Conservation (phyloP, 1,140 invertebrate species). For the Drosophila bipectinata region DNA sequence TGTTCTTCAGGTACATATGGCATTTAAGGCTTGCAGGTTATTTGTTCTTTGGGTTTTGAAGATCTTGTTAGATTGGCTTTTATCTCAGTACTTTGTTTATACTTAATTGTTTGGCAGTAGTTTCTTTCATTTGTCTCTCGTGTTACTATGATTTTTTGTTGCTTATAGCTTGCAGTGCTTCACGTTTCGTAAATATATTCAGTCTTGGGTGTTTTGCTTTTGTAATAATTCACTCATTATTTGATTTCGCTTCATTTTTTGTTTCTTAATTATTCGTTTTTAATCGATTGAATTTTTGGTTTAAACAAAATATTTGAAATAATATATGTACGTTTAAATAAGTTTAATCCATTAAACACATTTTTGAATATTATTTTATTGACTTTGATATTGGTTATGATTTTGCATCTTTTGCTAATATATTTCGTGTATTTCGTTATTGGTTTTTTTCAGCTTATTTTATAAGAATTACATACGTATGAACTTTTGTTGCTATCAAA, state of each 20-base stretch:
- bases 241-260: slow-evolving; percentile 33
- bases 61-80: slow-evolving; percentile 11
- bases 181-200: slow-evolving; percentile 27
- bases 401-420: slow-evolving; percentile 74
- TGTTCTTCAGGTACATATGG: slow-evolving; percentile 41
- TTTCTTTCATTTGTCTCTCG: slow-evolving; percentile 30
- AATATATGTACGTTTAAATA: slow-evolving; percentile 73
- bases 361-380: slow-evolving; percentile 82
- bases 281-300: slow-evolving; percentile 47
- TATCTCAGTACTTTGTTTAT: slow-evolving; percentile 18
- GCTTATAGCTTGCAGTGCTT: slow-evolving; percentile 13
- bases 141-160: slow-evolving; percentile 3
- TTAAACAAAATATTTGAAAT: slow-evolving; percentile 75
- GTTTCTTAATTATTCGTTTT: slow-evolving; percentile 54
- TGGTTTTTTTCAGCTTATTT: slow-evolving; percentile 61
- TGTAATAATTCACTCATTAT: slow-evolving; percentile 25
- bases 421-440: slow-evolving; percentile 69
- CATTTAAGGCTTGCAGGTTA: slow-evolving; percentile 16
- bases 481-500: slow-evolving; percentile 49
- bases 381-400: slow-evolving; percentile 74
- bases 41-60: slow-evolving; percentile 21
- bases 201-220: slow-evolving; percentile 20
- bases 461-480: slow-evolving; percentile 65
- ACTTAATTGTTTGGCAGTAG: slow-evolving; percentile 21
- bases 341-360: slow-evolving; percentile 78